A percentile compares a stretch with the other conserved stretches of the same genome.
These are phyloP conservation scores for Apteryx owenii DNA, from an alignment of 2,113 vertebrate species.

Conservation along the genomic window DNA sequence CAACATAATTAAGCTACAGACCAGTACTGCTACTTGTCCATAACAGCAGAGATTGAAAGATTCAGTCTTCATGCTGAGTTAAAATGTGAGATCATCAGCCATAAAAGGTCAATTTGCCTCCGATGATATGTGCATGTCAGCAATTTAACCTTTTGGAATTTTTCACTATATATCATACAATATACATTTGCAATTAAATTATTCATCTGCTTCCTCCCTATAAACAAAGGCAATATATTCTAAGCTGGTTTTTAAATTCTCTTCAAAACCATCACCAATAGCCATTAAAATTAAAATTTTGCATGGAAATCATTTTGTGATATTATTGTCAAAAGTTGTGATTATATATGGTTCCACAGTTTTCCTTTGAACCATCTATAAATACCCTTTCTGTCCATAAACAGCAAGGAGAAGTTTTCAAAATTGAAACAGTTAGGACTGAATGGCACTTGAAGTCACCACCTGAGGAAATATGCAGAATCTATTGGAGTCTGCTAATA, in stretches of 20 bases:
- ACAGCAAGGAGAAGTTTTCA: not conserved
- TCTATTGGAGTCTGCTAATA: not conserved
- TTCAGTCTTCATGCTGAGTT: not conserved
- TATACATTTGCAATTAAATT: not conserved
- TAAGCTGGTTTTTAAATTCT: not conserved
- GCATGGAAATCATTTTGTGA: not conserved
- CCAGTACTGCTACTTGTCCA: not conserved
- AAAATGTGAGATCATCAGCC: not conserved
- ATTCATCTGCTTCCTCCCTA: not conserved
- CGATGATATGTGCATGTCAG: not conserved
- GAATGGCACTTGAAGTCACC: not conserved
- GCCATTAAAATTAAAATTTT: not conserved
- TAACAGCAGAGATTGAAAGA: not conserved
- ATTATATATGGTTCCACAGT: not conserved
- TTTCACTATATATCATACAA: not conserved
- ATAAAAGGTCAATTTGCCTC: not conserved
- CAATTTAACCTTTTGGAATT: not conserved
- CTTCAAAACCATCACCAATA: not conserved
- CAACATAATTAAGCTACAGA: not conserved
- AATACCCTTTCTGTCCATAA: not conserved
- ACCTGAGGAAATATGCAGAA: not conserved
- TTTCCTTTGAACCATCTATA: not conserved
- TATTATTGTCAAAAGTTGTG: not conserved
- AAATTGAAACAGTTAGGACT: not conserved
- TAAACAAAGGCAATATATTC: not conserved